Evolutionary conservation across 2,113 vertebrate genomes (phyloP).

Genomic region (Sakesphorus luctuosus): DNA sequence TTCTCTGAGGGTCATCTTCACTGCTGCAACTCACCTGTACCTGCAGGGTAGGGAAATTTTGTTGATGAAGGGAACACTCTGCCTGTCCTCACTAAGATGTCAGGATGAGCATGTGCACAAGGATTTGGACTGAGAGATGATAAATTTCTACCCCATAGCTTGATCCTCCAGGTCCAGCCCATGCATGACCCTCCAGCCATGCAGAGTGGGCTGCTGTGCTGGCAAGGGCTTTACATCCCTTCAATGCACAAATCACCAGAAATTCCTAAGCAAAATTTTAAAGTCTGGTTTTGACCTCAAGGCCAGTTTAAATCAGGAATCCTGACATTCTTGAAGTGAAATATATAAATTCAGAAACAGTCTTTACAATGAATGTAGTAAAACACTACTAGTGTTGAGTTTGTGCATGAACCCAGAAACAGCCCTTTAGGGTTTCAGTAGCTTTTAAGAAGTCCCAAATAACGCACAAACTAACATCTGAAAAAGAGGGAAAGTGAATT

Average conservation of each 20-base stretch:
- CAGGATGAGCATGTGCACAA: background rate
- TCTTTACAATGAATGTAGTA: background rate
- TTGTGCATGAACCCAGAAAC: background rate
- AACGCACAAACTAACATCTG: background rate
- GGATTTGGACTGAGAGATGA: background rate
- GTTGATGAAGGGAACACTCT: background rate
- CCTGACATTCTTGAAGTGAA: background rate
- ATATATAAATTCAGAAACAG: background rate
- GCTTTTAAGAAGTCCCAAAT: background rate
- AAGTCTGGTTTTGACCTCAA: background rate
- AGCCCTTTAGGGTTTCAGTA: background rate
- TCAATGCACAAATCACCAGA: fast-evolving
- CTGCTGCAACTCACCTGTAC: background rate
- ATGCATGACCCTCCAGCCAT: fast-evolving
- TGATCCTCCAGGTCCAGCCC: background rate
- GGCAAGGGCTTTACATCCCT: background rate
- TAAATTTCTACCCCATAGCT: background rate
- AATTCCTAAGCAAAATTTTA: background rate
- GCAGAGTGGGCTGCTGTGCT: background rate
- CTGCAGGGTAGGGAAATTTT: fast-evolving
- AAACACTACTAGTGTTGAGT: background rate
- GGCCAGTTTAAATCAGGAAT: background rate
- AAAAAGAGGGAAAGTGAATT: background rate
- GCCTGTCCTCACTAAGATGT: background rate
- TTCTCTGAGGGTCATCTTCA: background rate